Evolutionary conservation across 2,113 vertebrate genomes (phyloP).

Genomic region (Bungarus multicinctus): DNA sequence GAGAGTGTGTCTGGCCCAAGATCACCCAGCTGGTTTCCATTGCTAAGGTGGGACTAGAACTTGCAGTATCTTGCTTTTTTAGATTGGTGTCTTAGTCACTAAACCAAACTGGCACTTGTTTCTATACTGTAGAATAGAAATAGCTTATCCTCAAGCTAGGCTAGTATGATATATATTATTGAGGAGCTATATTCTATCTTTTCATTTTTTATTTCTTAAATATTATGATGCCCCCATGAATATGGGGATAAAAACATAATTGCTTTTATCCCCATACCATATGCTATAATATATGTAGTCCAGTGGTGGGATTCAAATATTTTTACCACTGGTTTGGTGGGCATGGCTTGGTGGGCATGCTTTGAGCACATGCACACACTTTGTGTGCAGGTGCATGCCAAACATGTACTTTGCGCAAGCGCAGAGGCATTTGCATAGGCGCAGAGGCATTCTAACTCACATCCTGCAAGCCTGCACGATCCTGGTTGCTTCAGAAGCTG

Average conservation of each 20-base stretch:
- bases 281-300: conserved; percentile 1
- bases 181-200: background rate
- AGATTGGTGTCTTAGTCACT: background rate
- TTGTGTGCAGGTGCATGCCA: no score
- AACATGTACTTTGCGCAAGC: no score
- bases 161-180: background rate
- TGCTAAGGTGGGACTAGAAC: background rate
- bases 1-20: background rate
- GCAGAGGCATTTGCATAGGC: no score
- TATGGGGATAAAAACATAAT: background rate
- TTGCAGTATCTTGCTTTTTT: background rate
- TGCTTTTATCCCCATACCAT: no score
- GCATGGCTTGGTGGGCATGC: no score
- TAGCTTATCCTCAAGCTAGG: background rate
- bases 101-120: background rate
- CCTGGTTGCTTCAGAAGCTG: no score
- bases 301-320: no score
- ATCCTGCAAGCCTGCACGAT: no score
- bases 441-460: no score
- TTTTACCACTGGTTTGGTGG: no score
- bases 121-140: conserved; percentile 47
- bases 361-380: no score
- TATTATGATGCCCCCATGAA: background rate
- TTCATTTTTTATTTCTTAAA: background rate
- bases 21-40: background rate